Evolutionary conservation across 2,888 invertebrate genomes (phyloP).

Genomic region (Melanchra persicariae): DNA sequence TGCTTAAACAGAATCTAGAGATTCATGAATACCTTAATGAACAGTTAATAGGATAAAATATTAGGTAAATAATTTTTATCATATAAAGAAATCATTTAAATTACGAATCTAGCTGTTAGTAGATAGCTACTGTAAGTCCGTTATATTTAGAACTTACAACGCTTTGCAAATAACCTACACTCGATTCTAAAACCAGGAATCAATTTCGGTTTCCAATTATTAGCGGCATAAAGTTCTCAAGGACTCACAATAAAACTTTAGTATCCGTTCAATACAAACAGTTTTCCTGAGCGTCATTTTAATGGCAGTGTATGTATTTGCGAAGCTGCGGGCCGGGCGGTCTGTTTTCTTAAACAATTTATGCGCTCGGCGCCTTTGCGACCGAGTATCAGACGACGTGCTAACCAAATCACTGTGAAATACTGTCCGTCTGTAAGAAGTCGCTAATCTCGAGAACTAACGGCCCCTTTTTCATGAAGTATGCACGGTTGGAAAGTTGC

Average conservation of each 20-base stretch:
- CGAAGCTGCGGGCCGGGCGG: slow-evolving; percentile 83
- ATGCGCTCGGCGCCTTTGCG: slow-evolving; percentile 84
- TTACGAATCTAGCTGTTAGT: background rate
- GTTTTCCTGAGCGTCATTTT: slow-evolving; percentile 72
- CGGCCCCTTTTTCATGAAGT: slow-evolving; percentile 28
- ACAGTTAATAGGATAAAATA: background rate
- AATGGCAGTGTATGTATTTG: slow-evolving; percentile 64
- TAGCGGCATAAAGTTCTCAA: slow-evolving; percentile 39
- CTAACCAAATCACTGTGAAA: slow-evolving; percentile 79
- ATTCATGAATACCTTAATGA: background rate
- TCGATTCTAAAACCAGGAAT: slow-evolving; percentile 25
- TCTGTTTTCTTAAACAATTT: slow-evolving; percentile 86
- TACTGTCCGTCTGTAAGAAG: slow-evolving; percentile 26
- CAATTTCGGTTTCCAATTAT: slow-evolving; percentile 32
- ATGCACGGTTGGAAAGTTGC: background rate
- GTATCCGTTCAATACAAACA: slow-evolving; percentile 47
- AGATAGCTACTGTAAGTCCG: no score
- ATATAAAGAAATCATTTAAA: background rate
- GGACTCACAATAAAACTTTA: slow-evolving; percentile 53
- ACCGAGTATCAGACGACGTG: slow-evolving; percentile 73
- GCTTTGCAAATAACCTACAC: slow-evolving; percentile 8
- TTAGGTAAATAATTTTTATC: background rate
- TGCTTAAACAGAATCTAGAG: background rate
- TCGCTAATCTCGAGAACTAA: slow-evolving; percentile 28
- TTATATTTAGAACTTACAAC: slow-evolving; percentile 2